Conservation (phyloP, 2,797 vertebrate genomes). For the Melanotaenia pygmaea region DNA sequence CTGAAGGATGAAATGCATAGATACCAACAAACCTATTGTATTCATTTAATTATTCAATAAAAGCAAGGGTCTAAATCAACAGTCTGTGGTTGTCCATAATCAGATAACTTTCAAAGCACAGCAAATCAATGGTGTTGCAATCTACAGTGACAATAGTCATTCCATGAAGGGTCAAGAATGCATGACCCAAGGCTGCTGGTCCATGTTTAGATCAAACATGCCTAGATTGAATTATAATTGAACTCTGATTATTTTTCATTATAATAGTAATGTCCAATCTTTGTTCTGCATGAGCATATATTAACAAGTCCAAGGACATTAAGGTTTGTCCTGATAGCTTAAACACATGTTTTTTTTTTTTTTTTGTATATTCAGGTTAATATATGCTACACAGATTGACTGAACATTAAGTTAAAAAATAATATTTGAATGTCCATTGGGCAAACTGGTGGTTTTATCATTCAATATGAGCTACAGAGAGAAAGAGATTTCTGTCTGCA, state of each 20-base stretch:
- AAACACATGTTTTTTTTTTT: not conserved
- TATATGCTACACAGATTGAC: not conserved
- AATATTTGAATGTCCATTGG: not conserved
- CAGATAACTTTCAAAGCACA: conserved; percentile 71
- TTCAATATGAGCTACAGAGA: not conserved
- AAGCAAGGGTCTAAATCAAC: conserved; percentile 64
- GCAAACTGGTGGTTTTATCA: not conserved
- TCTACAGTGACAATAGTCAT: conserved; percentile 72
- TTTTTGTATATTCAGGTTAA: not conserved
- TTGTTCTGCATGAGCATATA: conserved; percentile 43
- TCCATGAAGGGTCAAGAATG: conserved; percentile 51
- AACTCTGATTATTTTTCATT: conserved; percentile 55
- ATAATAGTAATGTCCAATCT: conserved; percentile 41
- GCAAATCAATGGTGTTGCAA: conserved; percentile 73
- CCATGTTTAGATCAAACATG: conserved; percentile 55
- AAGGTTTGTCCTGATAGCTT: conserved; percentile 20
- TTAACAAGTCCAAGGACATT: conserved; percentile 45
- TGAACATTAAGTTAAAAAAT: not conserved
- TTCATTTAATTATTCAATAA: conserved; percentile 68
- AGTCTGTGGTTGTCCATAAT: conserved; percentile 69
- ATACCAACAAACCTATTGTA: conserved; percentile 60
- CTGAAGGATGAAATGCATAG: conserved; percentile 59
- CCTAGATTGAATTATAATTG: conserved; percentile 53
- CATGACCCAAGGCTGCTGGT: conserved; percentile 58
- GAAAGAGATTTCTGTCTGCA: not conserved